Evolutionary conservation across 2,797 vertebrate species (phyloP).

Genomic region (Sciaenops ocellatus): DNA sequence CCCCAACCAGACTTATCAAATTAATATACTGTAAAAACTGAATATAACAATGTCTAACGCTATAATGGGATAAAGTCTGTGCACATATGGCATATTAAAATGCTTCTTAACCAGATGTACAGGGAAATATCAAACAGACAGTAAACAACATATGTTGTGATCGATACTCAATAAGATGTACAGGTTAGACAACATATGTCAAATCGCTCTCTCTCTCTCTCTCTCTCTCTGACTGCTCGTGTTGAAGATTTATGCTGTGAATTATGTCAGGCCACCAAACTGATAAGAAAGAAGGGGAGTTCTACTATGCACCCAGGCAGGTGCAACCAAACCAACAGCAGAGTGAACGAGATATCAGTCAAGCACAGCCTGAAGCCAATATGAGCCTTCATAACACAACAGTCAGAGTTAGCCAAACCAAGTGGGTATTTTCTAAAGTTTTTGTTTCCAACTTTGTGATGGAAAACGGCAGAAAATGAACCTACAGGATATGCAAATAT

Average conservation of each 20-base stretch:
- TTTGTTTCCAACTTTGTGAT: neutral
- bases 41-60: too few relatives aligned
- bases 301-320: neutral
- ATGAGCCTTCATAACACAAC: neutral
- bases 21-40: neutral
- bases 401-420: neutral
- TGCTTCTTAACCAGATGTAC: too few relatives aligned
- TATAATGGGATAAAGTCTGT: too few relatives aligned
- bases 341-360: neutral
- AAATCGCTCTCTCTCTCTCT: too few relatives aligned
- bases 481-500: neutral
- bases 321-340: neutral
- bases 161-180: too few relatives aligned
- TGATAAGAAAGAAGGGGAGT: neutral
- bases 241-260: neutral
- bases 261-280: neutral
- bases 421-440: neutral
- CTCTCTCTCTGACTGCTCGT: neutral
- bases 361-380: neutral
- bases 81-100: too few relatives aligned
- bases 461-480: neutral
- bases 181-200: too few relatives aligned
- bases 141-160: too few relatives aligned
- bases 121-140: too few relatives aligned
- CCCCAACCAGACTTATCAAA: conserved; percentile 31